phyloP scores from a whole-genome alignment of 2,113 vertebrate genomes.

The Mola mola region DNA sequence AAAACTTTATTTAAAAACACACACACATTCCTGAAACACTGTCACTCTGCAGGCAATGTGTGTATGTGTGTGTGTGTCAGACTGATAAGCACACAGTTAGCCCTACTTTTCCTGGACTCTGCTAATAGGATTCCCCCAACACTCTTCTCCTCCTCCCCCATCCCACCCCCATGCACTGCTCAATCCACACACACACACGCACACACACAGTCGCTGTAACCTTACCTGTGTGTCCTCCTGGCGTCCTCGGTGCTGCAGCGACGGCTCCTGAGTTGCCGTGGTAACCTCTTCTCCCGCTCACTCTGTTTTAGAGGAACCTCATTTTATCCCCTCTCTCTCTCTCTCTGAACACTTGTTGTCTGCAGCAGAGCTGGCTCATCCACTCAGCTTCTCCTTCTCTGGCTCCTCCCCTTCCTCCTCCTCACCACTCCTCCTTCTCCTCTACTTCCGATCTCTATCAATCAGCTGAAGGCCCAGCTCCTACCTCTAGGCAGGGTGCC shows the following conservation, averaged over 20 bases:
- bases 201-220: conserved; percentile 25
- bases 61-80: conserved; percentile 9
- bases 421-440: conserved; percentile 1
- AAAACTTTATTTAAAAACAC: not conserved
- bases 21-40: not conserved
- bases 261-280: conserved; percentile 49
- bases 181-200: conserved; percentile 21
- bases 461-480: conserved; percentile 30
- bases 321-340: conserved; percentile 19
- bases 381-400: conserved; percentile 27
- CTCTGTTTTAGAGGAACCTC: conserved; percentile 14
- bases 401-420: conserved; percentile 17
- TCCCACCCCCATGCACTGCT: conserved; percentile 46
- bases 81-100: conserved; percentile 51
- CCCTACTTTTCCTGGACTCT: conserved; percentile 65
- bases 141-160: not conserved
- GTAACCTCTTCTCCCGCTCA: conserved; percentile 42
- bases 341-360: conserved; percentile 69
- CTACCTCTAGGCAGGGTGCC: conserved; percentile 18
- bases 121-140: conserved; percentile 69
- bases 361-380: conserved; percentile 54
- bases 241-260: conserved; percentile 36
- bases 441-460: conserved; percentile 26
- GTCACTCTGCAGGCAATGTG: conserved; percentile 8
- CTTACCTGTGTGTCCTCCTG: conserved; percentile 59